Evolutionary conservation across 2,113 vertebrate species (phyloP), one percentile per base, ranked within the genome.

Genomic region (Pipra filicauda): DNA sequence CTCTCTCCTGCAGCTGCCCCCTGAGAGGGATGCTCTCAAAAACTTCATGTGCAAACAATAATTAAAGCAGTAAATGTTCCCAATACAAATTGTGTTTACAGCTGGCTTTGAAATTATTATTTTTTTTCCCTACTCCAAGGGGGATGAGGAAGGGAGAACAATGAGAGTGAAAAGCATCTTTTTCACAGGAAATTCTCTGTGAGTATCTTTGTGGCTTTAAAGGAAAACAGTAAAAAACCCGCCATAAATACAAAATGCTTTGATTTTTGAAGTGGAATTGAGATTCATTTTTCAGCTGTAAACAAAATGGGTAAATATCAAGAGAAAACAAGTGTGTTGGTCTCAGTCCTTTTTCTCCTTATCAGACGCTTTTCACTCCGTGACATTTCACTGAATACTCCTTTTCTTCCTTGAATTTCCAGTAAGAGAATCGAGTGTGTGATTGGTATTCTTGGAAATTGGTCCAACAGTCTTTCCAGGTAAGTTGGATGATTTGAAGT

Each of bases 11-110:
- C 57, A 57, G 73, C 64, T 94, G 89, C 62, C 73, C 69, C 69
- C 26, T 4, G 28, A 35, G 51, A 91, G 87, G 57, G 77, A 78
- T 94, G 84, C 81, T 87, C 27, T 87, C 85, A 44, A 52, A 85
- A 85, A 91, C 81, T 87, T 69, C 81, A n/a, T 52, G 15, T 71
- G 41, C 87, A 96, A 96, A 96, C 80, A 94, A 43, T 81, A 95
- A 94, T 95, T 96, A 96, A 93, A 91, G 81, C 81, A 88, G 69
- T 95, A 82, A 93, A 77, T 46, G 83, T 58, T 72, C 58, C 72
- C 58, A 91, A 88, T 69, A 46, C 10, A 43, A 57, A 88, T 37
- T 79, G 44, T 69, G 16, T 64, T 55, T n/a, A 12, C 81, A 71
- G 74, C 35, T 82, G 78, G 39, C 49, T 79, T 72, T 62, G 27